Percentiles rank a stretch among this genome's conserved stretches.
Conservation (phyloP, 2,888 invertebrate species). For the Ochlodes sylvanus region DNA sequence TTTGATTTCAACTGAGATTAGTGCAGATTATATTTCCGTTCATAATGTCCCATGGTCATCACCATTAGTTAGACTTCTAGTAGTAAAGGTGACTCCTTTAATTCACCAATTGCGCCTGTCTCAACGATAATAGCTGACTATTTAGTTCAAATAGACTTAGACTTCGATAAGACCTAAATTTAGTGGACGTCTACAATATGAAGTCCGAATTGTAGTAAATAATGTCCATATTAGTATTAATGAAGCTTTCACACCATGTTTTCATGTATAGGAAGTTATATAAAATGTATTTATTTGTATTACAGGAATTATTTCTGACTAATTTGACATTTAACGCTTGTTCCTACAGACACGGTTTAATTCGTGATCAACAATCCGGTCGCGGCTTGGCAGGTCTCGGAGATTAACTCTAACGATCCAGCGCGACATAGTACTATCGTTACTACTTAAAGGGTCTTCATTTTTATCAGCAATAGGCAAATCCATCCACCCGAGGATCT, state of each 20-base stretch:
- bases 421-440: constrained; percentile 25
- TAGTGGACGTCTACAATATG: too few relatives aligned
- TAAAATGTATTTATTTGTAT: constrained; percentile 51
- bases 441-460: constrained; percentile 33
- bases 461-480: constrained; percentile 35
- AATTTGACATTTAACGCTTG: constrained; percentile 60
- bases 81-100: too few relatives aligned
- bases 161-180: too few relatives aligned
- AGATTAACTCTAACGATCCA: constrained; percentile 27
- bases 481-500: constrained; percentile 31
- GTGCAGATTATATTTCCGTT: too few relatives aligned
- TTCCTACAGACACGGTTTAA: constrained; percentile 65
- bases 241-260: not conserved
- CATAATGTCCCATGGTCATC: too few relatives aligned
- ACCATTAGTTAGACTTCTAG: too few relatives aligned
- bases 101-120: too few relatives aligned
- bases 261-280: constrained; percentile 14
- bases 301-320: constrained; percentile 58
- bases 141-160: too few relatives aligned
- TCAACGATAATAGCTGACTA: too few relatives aligned
- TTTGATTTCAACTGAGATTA: too few relatives aligned
- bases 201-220: not conserved
- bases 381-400: constrained; percentile 50
- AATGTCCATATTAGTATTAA: not conserved
- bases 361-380: constrained; percentile 34